Percentiles rank a stretch among this genome's conserved stretches.
phyloP scores from a whole-genome alignment of 2,797 vertebrate species.

The Threskiornis aethiopicus region DNA sequence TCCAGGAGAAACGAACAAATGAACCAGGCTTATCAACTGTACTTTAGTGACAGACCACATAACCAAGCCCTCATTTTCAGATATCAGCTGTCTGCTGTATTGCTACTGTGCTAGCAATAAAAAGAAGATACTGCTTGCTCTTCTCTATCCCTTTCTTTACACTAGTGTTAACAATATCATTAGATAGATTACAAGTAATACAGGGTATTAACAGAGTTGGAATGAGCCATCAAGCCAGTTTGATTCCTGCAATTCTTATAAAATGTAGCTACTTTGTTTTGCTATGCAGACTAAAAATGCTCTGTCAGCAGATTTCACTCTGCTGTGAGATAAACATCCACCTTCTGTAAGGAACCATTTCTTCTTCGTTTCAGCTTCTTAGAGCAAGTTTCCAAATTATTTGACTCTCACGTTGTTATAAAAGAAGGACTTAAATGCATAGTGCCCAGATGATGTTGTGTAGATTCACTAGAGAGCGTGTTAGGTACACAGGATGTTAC shows the following conservation, averaged over 20 bases:
- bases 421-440: background rate
- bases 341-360: background rate
- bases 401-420: background rate
- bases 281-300: background rate
- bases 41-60: background rate
- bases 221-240: background rate
- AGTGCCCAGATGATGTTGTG: background rate
- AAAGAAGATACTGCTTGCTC: background rate
- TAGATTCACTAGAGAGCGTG: background rate
- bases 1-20: background rate
- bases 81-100: background rate
- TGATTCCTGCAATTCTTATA: background rate
- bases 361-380: background rate
- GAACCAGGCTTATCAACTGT: background rate
- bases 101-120: background rate
- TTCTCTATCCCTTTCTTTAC: background rate
- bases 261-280: background rate
- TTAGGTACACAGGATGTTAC: background rate
- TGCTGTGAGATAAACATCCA: background rate
- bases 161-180: background rate
- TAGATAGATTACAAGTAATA: background rate
- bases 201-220: background rate
- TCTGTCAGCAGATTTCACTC: background rate
- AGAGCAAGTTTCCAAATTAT: background rate
- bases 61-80: background rate